These are phyloP conservation scores for Sinopyrophorus schimmeli DNA, from an alignment of 2,888 invertebrate species.

Conservation along the genomic window DNA sequence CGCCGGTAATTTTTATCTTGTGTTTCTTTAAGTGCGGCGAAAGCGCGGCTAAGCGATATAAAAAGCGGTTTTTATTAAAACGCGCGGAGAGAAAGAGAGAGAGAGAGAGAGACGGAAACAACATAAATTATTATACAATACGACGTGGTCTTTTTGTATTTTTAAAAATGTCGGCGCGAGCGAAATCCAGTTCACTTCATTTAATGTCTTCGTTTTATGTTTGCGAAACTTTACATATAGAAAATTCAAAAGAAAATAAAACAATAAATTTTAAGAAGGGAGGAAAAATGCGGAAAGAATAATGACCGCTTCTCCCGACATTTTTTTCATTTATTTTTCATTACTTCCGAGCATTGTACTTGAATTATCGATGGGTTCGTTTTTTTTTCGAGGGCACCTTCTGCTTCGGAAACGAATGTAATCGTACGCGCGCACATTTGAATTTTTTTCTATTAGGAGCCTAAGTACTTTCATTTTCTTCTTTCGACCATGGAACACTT, in stretches of 20 bases:
- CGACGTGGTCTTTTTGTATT: slow-evolving; percentile 21
- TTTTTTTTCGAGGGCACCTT: background rate
- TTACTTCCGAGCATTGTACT: slow-evolving; percentile 1
- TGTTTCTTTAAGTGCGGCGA: no score
- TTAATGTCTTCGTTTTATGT: slow-evolving; percentile 19
- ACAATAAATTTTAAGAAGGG: slow-evolving; percentile 10
- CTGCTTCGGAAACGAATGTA: no score
- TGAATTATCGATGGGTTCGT: background rate
- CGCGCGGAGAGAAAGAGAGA: no score
- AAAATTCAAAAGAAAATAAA: slow-evolving; percentile 17
- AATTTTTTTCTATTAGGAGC: no score
- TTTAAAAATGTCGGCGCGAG: slow-evolving; percentile 17
- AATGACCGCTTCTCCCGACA: slow-evolving; percentile 4
- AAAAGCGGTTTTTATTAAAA: no score
- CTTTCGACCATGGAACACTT: no score
- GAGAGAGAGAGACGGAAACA: slow-evolving; percentile 12
- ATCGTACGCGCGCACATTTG: no score
- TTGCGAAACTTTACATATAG: slow-evolving; percentile 5
- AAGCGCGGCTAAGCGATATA: no score
- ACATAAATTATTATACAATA: slow-evolving; percentile 22
- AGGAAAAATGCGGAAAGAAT: slow-evolving; percentile 7
- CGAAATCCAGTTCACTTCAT: slow-evolving; percentile 26
- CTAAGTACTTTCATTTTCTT: no score
- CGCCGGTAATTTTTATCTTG: background rate
- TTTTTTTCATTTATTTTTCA: slow-evolving; percentile 9